phyloP scores from a whole-genome alignment of 2,888 invertebrate species.

The Sarcophaga rosellei region DNA sequence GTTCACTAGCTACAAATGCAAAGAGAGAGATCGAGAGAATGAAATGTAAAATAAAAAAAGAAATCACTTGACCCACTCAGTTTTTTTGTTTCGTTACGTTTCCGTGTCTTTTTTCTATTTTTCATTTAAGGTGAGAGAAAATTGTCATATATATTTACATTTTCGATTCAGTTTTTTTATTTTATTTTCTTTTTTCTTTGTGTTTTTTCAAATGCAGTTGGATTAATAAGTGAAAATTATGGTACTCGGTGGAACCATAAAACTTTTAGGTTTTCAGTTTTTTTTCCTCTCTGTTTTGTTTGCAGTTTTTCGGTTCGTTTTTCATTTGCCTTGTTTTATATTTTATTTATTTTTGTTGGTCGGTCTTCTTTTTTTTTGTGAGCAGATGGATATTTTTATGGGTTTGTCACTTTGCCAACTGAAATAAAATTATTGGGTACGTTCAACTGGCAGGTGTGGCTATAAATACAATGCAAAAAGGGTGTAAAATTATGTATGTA shows the following conservation, averaged over 20 bases:
- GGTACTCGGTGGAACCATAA: slow-evolving; percentile 70
- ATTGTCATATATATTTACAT: slow-evolving; percentile 44
- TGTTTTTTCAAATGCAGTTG: slow-evolving; percentile 62
- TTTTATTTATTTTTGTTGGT: slow-evolving; percentile 32
- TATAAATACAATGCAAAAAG: slow-evolving; percentile 2
- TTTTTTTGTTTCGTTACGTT: not conserved
- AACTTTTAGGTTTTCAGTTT: slow-evolving; percentile 56
- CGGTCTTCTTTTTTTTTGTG: slow-evolving; percentile 11
- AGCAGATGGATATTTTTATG: slow-evolving; percentile 67
- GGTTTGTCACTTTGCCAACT: slow-evolving; percentile 68
- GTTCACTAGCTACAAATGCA: not conserved
- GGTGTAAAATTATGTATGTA: not conserved
- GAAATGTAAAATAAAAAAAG: slow-evolving; percentile 5
- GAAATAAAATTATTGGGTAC: slow-evolving; percentile 50
- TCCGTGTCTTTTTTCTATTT: slow-evolving; percentile 29
- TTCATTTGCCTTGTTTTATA: slow-evolving; percentile 19
- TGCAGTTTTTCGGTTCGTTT: slow-evolving; percentile 7
- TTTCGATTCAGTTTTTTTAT: slow-evolving; percentile 21
- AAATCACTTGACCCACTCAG: slow-evolving; percentile 65
- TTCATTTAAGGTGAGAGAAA: slow-evolving; percentile 57
- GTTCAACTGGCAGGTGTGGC: slow-evolving; percentile 39
- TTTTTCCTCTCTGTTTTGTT: slow-evolving; percentile 2
- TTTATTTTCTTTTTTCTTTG: slow-evolving; percentile 17
- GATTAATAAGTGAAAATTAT: slow-evolving; percentile 71
- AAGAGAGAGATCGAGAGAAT: not conserved